Evolutionary conservation across 2,113 vertebrate species (phyloP).

Genomic region (Menidia beryllina): DNA sequence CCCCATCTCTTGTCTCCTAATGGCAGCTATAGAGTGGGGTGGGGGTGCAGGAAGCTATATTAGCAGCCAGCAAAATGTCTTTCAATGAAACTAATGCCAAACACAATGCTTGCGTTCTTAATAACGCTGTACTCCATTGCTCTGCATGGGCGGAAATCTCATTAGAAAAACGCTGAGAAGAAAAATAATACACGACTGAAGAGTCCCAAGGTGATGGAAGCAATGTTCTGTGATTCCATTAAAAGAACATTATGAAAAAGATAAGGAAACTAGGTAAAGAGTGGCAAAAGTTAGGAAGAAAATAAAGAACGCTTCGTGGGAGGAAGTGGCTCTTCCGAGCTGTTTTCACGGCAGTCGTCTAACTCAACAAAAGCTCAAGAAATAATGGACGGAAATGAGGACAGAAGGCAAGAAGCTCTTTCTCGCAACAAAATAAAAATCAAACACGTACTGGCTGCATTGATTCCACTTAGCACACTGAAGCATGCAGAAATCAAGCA

Average conservation of each 20-base stretch:
- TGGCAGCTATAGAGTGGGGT: slow-evolving; percentile 48
- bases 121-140: slow-evolving; percentile 76
- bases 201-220: slow-evolving; percentile 73
- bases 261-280: slow-evolving; percentile 41
- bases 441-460: slow-evolving; percentile 41
- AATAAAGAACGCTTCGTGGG: slow-evolving; percentile 31
- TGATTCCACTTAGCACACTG: slow-evolving; percentile 34
- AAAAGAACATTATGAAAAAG: slow-evolving; percentile 63
- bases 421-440: slow-evolving; percentile 39
- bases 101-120: slow-evolving; percentile 73
- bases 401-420: slow-evolving; percentile 9
- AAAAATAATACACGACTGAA: slow-evolving; percentile 76
- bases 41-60: slow-evolving; percentile 13
- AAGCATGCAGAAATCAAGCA: slow-evolving; percentile 51
- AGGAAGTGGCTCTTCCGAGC: slow-evolving; percentile 27
- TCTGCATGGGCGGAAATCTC: slow-evolving; percentile 82
- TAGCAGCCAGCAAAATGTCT: slow-evolving; percentile 67
- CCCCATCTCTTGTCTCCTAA: slow-evolving; percentile 55
- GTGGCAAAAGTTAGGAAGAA: slow-evolving; percentile 29
- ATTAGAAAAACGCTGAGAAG: slow-evolving; percentile 80
- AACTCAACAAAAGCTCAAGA: slow-evolving; percentile 3
- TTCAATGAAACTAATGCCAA: slow-evolving; percentile 68
- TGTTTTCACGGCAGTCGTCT: slow-evolving; percentile 19
- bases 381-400: slow-evolving; percentile 8
- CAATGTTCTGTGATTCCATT: slow-evolving; percentile 76